Conservation (phyloP, 2,797 vertebrate genomes). For the Podargus strigoides region DNA sequence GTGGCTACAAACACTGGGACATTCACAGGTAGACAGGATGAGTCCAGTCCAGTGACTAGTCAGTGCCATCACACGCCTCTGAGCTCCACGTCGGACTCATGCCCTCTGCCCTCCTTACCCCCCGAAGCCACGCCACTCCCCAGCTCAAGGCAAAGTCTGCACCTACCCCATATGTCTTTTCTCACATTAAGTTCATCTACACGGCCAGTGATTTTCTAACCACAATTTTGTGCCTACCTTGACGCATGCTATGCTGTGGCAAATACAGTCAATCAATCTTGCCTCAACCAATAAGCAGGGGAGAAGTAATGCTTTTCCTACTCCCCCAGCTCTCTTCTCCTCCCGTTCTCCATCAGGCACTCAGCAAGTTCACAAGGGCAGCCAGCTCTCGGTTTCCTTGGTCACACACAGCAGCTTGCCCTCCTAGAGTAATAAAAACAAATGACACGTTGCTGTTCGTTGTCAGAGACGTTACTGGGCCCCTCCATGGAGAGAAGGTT, state of each 20-base stretch:
- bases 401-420: slow-evolving; percentile 64
- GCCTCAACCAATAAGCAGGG: slow-evolving; percentile 32
- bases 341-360: slow-evolving; percentile 43
- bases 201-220: background rate
- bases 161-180: background rate
- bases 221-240: slow-evolving; percentile 42
- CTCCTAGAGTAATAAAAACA: slow-evolving; percentile 65
- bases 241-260: background rate
- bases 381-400: slow-evolving; percentile 60
- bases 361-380: slow-evolving; percentile 66
- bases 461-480: background rate
- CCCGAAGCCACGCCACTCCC: background rate
- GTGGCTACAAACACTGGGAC: background rate
- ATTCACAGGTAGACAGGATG: background rate
- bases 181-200: background rate
- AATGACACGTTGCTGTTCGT: slow-evolving; percentile 55
- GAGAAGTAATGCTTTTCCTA: slow-evolving; percentile 45
- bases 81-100: rapidly evolving
- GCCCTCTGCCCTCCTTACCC: background rate
- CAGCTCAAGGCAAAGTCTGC: background rate
- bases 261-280: slow-evolving; percentile 45
- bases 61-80: background rate
- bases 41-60: background rate
- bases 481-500: background rate
- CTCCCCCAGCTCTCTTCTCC: slow-evolving; percentile 58